Evolutionary conservation across 2,113 vertebrate species (phyloP), one percentile per base, ranked within the genome.

Genomic region (Hucho hucho): DNA sequence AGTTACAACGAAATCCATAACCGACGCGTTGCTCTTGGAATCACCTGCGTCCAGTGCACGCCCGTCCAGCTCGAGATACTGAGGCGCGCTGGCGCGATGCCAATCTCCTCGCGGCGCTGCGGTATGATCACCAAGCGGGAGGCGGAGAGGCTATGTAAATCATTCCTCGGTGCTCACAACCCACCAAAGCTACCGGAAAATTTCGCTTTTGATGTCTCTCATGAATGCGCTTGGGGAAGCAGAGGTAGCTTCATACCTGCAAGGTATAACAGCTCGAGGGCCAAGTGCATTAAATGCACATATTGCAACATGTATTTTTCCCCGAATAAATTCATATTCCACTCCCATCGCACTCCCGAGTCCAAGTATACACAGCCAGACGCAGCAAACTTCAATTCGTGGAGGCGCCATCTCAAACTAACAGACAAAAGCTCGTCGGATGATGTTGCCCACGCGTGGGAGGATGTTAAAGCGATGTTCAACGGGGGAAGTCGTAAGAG

Each of bases 391-490:
- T 97, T 97, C 87, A 97, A 96, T 67, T 96, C 95, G 7, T 98
- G 96, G 96, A 92, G 96, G 72, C 94, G 96, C 16, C 96, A 98
- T 87, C 92, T 98, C 79, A 95, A 95, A 77, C 94, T 98, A 76
- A 94, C 94, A 14, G 97, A 96, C 77, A 94, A 95, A 78, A 91
- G 84, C 53, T 82, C 94, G 58, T 82, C 93, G 0, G 97, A 99
- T 0, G 97, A 97, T 26, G 86, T 98, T 75, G 92, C 90, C 82
- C 95, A 96, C 86, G 96, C 96, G 18, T 98, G 97, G 97, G 97
- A 98, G 93, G 97, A 98, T 59, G 96, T 98, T 63, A 98, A 98
- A 89, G 97, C 97, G 88, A 98, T 98, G 97, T 98, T 98, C 85
- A 98, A 98, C 72, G 96, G 97, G 4, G 97, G 97, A 28, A 98